Evolutionary conservation across 2,797 vertebrate species (phyloP), one percentile per base, ranked within the genome.

Genomic region (Thalassophryne amazonica): DNA sequence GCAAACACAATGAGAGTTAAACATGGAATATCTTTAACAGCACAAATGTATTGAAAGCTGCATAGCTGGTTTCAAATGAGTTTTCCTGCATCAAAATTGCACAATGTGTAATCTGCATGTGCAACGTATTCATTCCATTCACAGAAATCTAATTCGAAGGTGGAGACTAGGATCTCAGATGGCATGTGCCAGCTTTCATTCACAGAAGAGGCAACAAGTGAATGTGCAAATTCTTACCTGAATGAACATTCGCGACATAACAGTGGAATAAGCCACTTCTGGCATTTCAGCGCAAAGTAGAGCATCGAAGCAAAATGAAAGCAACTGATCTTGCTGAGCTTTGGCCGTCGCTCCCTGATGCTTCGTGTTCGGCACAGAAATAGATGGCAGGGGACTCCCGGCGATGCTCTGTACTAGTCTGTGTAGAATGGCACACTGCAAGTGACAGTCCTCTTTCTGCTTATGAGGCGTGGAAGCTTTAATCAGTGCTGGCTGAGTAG

Each of bases 271-370:
- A 64, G 7, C 85, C 62, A 80, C 70, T 77, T 91, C 87, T 81
- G 88, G 87, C 88, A 91, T 91, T 65, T 85, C 89, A 87, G 85
- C 80, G 24, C 54, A 72, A 70, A 78, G 51, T 76, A 29, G 64
- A 69, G 68, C 77, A 79, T 64, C 55, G 49, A 37, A 61, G 46
- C 40, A 50, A 45, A 61, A 69, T 55, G 24, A 36, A 60, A 78
- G 73, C 3, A 19, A 50, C 29, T 38, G 18, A 43, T 35, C 55
- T 33, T 34, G 48, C 46, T 29, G 45, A 48, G 55, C 43, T 72
- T 51, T 32, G 22, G 18, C 34, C 11, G 11, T 59, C 46, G n/a
- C n/a, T n/a, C 37, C 56, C 32, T 8, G 32, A 45, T 46, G 55
- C 59, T 27, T 62, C 18, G 34, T 47, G 27, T 17, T 48, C 4